A percentile compares a stretch with the other conserved stretches of the same genome.
Evolutionary conservation across 2,797 vertebrate genomes (phyloP).

Genomic region (Acropternis orthonyx): DNA sequence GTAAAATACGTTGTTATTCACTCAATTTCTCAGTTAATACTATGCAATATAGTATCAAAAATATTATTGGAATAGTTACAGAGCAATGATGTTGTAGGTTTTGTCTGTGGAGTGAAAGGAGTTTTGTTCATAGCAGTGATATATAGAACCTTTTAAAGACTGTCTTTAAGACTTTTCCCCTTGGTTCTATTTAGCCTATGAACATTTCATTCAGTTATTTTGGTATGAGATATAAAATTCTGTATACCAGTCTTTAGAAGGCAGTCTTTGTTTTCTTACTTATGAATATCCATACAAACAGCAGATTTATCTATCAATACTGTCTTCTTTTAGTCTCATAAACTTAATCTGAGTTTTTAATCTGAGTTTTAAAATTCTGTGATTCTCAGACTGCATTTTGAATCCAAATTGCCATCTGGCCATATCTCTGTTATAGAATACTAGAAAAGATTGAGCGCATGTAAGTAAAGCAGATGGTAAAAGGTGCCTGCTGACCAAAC

Average conservation of each 20-base stretch:
- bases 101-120: not conserved
- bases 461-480: constrained; percentile 52
- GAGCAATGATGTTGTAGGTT: not conserved
- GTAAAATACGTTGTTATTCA: not conserved
- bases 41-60: not conserved
- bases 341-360: not conserved
- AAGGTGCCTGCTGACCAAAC: constrained; percentile 66
- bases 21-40: not conserved
- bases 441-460: constrained; percentile 36
- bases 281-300: not conserved
- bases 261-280: not conserved
- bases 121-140: not conserved
- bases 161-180: not conserved
- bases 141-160: not conserved
- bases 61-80: not conserved
- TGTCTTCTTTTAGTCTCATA: not conserved
- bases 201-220: not conserved
- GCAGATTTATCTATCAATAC: not conserved
- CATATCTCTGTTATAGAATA: not conserved
- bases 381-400: constrained; percentile 15
- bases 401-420: not conserved
- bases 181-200: not conserved
- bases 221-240: not conserved
- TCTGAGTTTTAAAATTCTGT: not conserved
- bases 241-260: not conserved